These are phyloP conservation scores for Dreissena polymorpha DNA, from an alignment of 1,140 invertebrate genomes.

Conservation along the genomic window DNA sequence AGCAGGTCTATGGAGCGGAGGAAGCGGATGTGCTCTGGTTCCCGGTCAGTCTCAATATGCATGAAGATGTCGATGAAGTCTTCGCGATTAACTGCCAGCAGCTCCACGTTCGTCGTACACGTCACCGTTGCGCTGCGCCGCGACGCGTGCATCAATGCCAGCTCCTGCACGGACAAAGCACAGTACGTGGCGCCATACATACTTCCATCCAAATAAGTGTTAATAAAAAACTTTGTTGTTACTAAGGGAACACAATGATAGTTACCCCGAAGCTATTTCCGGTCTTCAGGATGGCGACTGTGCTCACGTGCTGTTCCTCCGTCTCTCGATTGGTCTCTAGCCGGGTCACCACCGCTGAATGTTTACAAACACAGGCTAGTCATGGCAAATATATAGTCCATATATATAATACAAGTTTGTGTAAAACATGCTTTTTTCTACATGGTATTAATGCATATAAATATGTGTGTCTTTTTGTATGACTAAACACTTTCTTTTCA, in stretches of 20 bases:
- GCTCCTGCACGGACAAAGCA: slow-evolving; percentile 64
- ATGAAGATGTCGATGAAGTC: slow-evolving; percentile 79
- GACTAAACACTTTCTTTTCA: too few relatives aligned
- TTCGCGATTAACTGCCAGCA: slow-evolving; percentile 76
- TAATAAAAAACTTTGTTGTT: background rate
- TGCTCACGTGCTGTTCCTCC: slow-evolving; percentile 66
- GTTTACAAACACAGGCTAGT: slow-evolving; percentile 25
- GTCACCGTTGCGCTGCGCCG: slow-evolving; percentile 77
- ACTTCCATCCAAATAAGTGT: background rate
- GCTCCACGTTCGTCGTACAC: slow-evolving; percentile 74
- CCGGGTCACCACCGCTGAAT: slow-evolving; percentile 74
- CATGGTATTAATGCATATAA: too few relatives aligned
- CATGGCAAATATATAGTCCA: background rate
- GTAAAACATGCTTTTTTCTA: too few relatives aligned
- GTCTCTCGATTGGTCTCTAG: slow-evolving; percentile 70
- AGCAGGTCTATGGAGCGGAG: slow-evolving; percentile 68
- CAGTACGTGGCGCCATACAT: background rate
- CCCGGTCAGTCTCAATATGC: slow-evolving; percentile 67
- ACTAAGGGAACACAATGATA: background rate
- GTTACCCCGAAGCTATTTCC: slow-evolving; percentile 78
- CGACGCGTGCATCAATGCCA: slow-evolving; percentile 76
- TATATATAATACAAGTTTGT: background rate
- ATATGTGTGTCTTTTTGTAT: too few relatives aligned
- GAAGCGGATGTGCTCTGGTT: slow-evolving; percentile 76
- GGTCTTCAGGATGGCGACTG: slow-evolving; percentile 71